Evolutionary conservation across 2,113 vertebrate genomes (phyloP).

Genomic region (Spizaetus ornatus): DNA sequence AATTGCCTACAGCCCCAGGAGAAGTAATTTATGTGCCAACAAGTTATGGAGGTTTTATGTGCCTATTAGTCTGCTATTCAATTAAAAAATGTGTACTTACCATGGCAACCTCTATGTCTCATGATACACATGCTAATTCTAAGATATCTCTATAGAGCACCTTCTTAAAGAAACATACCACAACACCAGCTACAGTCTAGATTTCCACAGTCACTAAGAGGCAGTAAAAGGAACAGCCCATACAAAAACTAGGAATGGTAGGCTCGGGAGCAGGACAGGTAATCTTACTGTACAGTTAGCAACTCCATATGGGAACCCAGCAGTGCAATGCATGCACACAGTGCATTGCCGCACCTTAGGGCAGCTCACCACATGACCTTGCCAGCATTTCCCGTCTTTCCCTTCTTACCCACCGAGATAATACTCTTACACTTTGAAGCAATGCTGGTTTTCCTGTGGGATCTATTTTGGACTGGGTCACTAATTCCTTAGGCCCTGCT

Average conservation of each 20-base stretch:
- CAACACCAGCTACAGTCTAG: not conserved
- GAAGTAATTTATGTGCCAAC: conserved; percentile 68
- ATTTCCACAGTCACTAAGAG: not conserved
- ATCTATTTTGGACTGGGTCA: not conserved
- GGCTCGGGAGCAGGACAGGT: not conserved
- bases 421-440: not conserved
- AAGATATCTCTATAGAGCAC: conserved; percentile 43
- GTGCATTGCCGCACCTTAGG: not conserved
- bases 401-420: not conserved
- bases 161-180: conserved; percentile 64
- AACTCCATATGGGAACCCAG: not conserved
- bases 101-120: conserved; percentile 59
- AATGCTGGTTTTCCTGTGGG: not conserved
- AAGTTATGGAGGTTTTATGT: conserved; percentile 70
- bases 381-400: not conserved
- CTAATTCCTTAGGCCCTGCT: not conserved
- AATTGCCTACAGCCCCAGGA: conserved; percentile 60
- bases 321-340: fast-evolving
- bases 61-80: conserved; percentile 72
- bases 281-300: not conserved
- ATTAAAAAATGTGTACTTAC: conserved; percentile 72
- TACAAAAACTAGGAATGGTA: not conserved
- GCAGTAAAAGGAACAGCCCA: not conserved
- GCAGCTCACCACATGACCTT: not conserved
- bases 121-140: conserved; percentile 52